Evolutionary conservation across 2,797 vertebrate genomes (phyloP).

Genomic region (Pantherophis vulpinus): DNA sequence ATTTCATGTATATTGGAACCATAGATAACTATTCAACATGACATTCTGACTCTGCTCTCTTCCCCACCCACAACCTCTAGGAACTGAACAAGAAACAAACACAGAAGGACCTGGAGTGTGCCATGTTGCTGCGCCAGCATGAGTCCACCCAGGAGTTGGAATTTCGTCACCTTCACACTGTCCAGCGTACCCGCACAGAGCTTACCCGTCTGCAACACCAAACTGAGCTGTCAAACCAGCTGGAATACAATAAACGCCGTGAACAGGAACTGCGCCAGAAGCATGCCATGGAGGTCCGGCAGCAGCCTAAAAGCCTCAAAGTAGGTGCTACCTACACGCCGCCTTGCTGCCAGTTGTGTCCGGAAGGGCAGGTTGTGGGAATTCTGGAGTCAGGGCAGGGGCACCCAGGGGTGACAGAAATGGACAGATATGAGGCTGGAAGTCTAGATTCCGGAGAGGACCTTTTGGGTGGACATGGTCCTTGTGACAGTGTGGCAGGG

Average conservation of each 20-base stretch:
- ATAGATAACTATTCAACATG: conserved; percentile 53
- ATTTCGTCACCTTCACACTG: conserved; percentile 84
- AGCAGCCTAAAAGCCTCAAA: conserved; percentile 96
- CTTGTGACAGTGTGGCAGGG: background rate
- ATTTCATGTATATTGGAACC: conserved; percentile 7
- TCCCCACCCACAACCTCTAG: conserved; percentile 59
- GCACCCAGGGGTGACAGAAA: conserved; percentile 37
- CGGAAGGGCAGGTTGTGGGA: conserved; percentile 51
- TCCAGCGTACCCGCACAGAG: conserved; percentile 87
- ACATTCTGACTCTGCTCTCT: background rate
- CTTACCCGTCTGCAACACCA: conserved; percentile 93
- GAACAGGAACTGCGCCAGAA: conserved; percentile 93
- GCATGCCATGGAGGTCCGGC: conserved; percentile 89
- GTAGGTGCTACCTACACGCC: conserved; percentile 78
- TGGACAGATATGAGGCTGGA: background rate
- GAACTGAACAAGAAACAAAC: conserved; percentile 95
- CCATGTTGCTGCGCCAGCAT: conserved; percentile 88
- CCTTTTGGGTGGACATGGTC: background rate
- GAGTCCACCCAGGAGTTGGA: conserved; percentile 92
- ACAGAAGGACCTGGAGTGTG: conserved; percentile 90
- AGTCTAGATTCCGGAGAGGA: background rate
- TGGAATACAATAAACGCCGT: conserved; percentile 92
- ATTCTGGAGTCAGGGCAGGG: conserved; percentile 39
- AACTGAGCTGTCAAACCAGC: conserved; percentile 92
- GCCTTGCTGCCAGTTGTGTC: conserved; percentile 28